These are phyloP conservation scores for Melanerpes aurifrons DNA, from an alignment of 2,113 vertebrate genomes.

Conservation along the genomic window DNA sequence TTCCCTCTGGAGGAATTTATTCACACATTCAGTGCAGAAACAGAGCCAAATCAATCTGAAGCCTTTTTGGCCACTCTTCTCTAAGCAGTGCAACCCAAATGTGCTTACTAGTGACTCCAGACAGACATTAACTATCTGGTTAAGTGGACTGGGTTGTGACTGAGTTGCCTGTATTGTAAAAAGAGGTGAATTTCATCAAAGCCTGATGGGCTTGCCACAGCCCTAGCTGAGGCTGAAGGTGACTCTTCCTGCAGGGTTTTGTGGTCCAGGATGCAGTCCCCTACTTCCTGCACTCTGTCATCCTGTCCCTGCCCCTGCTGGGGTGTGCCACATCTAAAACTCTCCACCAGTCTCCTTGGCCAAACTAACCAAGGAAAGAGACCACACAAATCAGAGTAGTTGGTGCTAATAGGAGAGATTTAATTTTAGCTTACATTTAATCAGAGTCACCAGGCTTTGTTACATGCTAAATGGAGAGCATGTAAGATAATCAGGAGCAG, in stretches of 20 bases:
- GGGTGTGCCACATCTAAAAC: not conserved
- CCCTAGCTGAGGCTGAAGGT: not conserved
- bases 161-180: accelerated
- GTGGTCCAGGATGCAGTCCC: accelerated
- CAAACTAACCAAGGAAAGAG: not conserved
- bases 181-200: not conserved
- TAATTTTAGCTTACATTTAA: not conserved
- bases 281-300: accelerated
- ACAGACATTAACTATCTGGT: not conserved
- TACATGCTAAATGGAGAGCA: not conserved
- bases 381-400: not conserved
- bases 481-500: not conserved
- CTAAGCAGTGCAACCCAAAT: not conserved
- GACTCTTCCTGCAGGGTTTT: not conserved
- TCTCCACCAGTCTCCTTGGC: not conserved
- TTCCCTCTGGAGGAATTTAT: not conserved
- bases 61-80: not conserved
- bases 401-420: not conserved
- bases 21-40: not conserved
- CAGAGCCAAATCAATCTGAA: not conserved
- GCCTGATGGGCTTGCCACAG: accelerated
- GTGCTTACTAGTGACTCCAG: not conserved
- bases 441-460: not conserved
- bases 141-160: not conserved
- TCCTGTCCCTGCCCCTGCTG: not conserved